Evolutionary conservation across 2,888 invertebrate species (phyloP).

Genomic region (Noctua janthina): DNA sequence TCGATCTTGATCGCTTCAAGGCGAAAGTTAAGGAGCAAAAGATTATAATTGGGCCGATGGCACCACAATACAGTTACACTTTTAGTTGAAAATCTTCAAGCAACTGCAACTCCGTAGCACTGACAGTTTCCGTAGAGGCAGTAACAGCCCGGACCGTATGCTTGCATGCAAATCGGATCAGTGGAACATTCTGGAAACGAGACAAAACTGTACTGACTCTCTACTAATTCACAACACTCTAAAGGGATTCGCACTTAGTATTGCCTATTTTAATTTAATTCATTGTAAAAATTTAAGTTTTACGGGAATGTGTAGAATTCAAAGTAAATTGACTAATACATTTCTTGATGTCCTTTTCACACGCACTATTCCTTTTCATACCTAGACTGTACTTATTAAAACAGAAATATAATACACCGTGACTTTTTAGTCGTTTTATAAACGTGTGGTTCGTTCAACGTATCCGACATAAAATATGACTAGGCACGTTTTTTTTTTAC

Average conservation of each 20-base stretch:
- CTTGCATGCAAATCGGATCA: constrained; percentile 11
- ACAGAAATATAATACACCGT: background rate
- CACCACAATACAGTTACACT: background rate
- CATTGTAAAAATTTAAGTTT: no score
- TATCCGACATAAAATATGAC: no score
- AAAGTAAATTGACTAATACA: background rate
- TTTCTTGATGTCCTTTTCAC: background rate
- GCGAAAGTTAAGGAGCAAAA: background rate
- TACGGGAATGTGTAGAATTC: no score
- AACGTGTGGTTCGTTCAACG: no score
- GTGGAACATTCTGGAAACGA: constrained; percentile 41
- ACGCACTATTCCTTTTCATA: background rate
- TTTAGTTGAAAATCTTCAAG: constrained; percentile 15
- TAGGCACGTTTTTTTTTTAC: no score
- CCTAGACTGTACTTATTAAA: no score
- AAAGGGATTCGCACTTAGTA: background rate
- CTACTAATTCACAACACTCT: background rate
- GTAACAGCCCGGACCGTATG: constrained; percentile 22
- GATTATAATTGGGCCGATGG: background rate
- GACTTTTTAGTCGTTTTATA: no score
- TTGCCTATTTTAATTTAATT: no score
- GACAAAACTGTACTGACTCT: constrained; percentile 16
- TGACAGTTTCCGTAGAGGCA: constrained; percentile 42
- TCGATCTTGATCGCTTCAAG: background rate
- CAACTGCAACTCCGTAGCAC: constrained; percentile 20